Base-by-base conservation (phyloP, 2,797 vertebrate genomes). In the Bufotes viridis region DNA sequence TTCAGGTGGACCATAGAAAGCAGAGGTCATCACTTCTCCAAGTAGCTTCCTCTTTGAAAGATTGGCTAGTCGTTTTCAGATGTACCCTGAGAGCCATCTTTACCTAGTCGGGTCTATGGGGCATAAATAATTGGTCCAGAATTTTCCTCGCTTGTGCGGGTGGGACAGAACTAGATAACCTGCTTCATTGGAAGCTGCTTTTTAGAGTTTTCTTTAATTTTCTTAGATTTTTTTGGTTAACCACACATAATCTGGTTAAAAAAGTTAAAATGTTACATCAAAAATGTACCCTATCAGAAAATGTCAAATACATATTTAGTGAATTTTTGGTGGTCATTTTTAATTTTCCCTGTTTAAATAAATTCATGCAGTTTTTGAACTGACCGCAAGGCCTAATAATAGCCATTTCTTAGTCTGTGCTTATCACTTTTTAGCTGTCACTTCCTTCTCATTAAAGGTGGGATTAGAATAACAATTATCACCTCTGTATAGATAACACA, bases 21-120 rank as follows among this genome's bases (percentile, higher is more conserved):
- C 74, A 79, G 24, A 63, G 88, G 84, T 87, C 88, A 85, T 61
- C 79, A 34, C 76, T 86, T 82, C 60, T 78, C 79, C 67, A 78
- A 86, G 78, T 78, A 83, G 82, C 88, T 82, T 78, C 29, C 74
- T 81, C 13, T 69, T 29, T 86, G 80, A 65, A 86, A 78, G 24
- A 70, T 81, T 6, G 57, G 49, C 26, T 65, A 57, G 11, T 84
- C 29, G 29, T 88, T 80, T 79, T 58, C 22, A 18, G 49, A 74
- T 85, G 65, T 17, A 12, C 65, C 29, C 76, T 7, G 75, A 29
- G 49, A 49, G 18, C 18, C 78, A 55, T 78, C 70, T 78, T 60
- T 72, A 75, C 86, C 2, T 24, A 60, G 34, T 22, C 55, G 20
- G 53, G 63, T 81, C 29, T 55, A 24, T 63, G 65, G 51, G 65